Conservation (phyloP, 2,113 vertebrate genomes). For the Mesoclemmys tuberculata region DNA sequence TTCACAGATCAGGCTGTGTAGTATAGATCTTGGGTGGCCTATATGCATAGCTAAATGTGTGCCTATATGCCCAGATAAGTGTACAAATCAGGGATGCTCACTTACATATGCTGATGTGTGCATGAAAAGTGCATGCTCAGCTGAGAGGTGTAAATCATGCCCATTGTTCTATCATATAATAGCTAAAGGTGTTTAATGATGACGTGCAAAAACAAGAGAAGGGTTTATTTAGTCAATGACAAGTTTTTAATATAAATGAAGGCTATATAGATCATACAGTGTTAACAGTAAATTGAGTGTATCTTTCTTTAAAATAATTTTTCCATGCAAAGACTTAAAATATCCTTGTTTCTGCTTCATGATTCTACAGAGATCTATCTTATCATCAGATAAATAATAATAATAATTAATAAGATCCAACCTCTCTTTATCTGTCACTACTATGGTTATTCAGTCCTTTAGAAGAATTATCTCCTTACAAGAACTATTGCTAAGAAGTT, state of each 20-base stretch:
- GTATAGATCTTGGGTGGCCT: background rate
- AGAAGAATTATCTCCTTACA: background rate
- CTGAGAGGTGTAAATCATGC: background rate
- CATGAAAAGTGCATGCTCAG: accelerated
- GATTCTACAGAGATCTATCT: background rate
- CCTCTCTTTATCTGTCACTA: background rate
- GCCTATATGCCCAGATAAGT: background rate
- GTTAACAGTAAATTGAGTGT: accelerated
- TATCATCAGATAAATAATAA: background rate
- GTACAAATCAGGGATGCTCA: background rate
- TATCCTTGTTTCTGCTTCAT: background rate
- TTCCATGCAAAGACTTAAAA: background rate
- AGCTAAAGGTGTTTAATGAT: background rate
- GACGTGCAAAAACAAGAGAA: background rate
- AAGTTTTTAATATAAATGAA: background rate
- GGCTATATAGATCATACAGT: background rate
- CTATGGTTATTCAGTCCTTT: background rate
- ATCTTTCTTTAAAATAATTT: background rate
- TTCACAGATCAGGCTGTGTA: background rate
- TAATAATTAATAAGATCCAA: accelerated
- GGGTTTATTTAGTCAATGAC: background rate
- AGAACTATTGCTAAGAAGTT: conserved; percentile 21
- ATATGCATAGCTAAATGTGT: background rate
- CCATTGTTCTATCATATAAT: background rate
- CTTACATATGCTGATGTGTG: accelerated